Conservation (phyloP, 2,888 invertebrate genomes). For the Gryllus longicercus region DNA sequence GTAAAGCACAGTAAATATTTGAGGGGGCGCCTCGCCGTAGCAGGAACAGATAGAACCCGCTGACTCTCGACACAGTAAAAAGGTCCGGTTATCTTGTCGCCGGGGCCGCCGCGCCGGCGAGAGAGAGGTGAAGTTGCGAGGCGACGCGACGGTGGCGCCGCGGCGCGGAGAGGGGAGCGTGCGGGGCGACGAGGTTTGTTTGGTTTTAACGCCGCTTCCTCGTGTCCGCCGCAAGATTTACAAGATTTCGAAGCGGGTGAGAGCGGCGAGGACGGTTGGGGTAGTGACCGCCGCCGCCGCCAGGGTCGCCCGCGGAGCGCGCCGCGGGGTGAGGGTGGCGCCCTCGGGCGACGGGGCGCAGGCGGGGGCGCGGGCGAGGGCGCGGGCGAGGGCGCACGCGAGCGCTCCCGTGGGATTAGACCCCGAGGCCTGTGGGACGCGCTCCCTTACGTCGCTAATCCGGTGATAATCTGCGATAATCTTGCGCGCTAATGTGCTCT, state of each 20-base stretch:
- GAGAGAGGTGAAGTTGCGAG: neutral
- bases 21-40: neutral
- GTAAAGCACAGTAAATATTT: neutral
- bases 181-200: slow-evolving; percentile 5
- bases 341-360: too few species aligned
- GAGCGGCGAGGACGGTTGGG: neutral
- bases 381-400: neutral
- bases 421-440: too few species aligned
- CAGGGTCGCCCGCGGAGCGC: neutral
- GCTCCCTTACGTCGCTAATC: too few species aligned
- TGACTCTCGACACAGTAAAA: slow-evolving; percentile 21
- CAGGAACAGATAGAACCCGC: neutral
- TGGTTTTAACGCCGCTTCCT: slow-evolving; percentile 6
- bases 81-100: slow-evolving; percentile 17
- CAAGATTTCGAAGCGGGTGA: neutral
- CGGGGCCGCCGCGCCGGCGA: neutral
- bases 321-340: neutral
- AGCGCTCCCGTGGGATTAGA: too few species aligned
- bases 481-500: too few species aligned
- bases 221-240: slow-evolving; percentile 17
- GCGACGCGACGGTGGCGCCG: neutral
- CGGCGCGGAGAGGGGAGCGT: neutral
- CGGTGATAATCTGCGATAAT: too few species aligned
- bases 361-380: neutral
- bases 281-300: neutral